Evolutionary conservation across 2,113 vertebrate genomes (phyloP).

Genomic region (Plestiodon gilberti): DNA sequence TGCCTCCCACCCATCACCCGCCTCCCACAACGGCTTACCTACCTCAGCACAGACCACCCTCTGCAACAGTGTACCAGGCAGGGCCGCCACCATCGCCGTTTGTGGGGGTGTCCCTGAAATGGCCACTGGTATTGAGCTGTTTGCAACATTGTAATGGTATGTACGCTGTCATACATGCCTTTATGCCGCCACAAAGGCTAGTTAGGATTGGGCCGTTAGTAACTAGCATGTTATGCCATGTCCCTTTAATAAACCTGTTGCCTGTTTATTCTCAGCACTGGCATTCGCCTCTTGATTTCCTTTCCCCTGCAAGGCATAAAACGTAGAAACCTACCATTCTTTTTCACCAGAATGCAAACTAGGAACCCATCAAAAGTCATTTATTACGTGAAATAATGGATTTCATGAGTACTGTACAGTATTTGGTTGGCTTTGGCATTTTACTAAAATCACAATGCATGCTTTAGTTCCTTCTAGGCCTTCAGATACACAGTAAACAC

Average conservation of each 20-base stretch:
- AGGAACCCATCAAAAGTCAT: neutral
- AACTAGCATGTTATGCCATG: neutral
- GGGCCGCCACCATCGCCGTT: too few relatives aligned
- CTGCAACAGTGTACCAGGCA: too few relatives aligned
- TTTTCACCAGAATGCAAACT: neutral
- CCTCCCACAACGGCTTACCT: too few relatives aligned
- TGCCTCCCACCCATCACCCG: too few relatives aligned
- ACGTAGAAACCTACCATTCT: neutral
- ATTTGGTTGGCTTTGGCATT: slow-evolving; percentile 1
- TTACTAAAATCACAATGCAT: slow-evolving; percentile 11
- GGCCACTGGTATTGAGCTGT: too few relatives aligned
- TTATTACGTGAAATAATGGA: slow-evolving; percentile 16
- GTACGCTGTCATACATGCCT: too few relatives aligned
- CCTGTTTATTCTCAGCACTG: neutral
- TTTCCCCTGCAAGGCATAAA: neutral
- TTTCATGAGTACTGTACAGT: neutral
- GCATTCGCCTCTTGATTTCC: neutral
- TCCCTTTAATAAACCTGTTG: neutral
- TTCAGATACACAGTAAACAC: fast-evolving
- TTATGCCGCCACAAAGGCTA: too few relatives aligned
- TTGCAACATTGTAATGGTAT: too few relatives aligned
- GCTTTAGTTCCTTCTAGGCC: neutral
- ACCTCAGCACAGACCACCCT: too few relatives aligned
- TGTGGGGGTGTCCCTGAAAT: too few relatives aligned
- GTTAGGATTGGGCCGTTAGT: neutral